These are phyloP conservation scores for Numenius phaeopus DNA, from an alignment of 2,797 vertebrate species.

Conservation along the genomic window DNA sequence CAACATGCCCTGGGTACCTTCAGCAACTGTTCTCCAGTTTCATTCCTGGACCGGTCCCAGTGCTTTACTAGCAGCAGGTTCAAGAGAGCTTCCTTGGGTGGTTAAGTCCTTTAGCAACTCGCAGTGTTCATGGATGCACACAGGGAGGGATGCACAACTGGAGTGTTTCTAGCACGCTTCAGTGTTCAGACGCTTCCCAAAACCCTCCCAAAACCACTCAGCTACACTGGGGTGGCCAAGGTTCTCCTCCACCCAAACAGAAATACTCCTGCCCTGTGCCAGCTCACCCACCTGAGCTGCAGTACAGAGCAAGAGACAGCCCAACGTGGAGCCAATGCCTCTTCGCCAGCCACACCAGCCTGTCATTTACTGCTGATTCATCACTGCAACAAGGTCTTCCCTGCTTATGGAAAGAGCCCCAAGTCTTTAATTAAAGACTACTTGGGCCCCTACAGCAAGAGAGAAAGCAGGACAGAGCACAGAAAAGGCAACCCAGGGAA, in stretches of 20 bases:
- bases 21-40: not conserved
- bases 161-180: rapidly evolving
- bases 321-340: not conserved
- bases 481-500: not conserved
- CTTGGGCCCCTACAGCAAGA: not conserved
- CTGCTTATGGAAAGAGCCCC: not conserved
- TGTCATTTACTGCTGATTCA: constrained; percentile 23
- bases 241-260: rapidly evolving
- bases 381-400: not conserved
- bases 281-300: rapidly evolving
- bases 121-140: rapidly evolving
- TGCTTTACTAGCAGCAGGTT: not conserved
- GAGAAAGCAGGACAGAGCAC: not conserved
- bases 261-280: not conserved
- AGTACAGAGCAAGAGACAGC: rapidly evolving
- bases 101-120: not conserved
- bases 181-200: not conserved
- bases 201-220: not conserved
- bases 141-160: not conserved
- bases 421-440: not conserved
- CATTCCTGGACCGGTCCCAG: not conserved
- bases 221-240: rapidly evolving
- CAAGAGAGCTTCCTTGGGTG: not conserved
- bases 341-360: not conserved
- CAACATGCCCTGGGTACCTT: not conserved